A percentile compares a stretch with the other conserved stretches of the same genome.
phyloP scores from a whole-genome alignment of 2,113 vertebrate genomes.

The Ginglymostoma cirratum region DNA sequence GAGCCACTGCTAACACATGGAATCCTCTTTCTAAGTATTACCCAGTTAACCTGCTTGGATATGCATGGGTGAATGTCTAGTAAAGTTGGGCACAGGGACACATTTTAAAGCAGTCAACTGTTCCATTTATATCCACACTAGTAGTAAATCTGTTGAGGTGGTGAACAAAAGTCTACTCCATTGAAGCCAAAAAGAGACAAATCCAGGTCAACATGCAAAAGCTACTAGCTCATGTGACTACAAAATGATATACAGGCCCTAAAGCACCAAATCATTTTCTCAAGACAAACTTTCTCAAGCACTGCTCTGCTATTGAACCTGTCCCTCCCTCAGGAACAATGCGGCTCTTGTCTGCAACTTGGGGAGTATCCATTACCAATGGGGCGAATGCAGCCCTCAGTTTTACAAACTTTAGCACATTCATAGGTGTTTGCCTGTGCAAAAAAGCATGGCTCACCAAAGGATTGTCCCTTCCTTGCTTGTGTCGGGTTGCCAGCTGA shows the following conservation, averaged over 20 bases:
- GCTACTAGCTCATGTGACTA: neutral
- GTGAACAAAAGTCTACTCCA: neutral
- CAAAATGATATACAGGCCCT: neutral
- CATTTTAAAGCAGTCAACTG: neutral
- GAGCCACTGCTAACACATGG: neutral
- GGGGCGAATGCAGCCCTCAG: conserved; percentile 3
- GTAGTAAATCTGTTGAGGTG: neutral
- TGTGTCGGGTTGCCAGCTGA: conserved; percentile 4
- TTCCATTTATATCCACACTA: neutral
- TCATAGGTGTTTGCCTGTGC: neutral
- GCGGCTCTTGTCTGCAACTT: neutral
- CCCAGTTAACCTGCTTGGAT: neutral
- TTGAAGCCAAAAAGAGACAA: neutral
- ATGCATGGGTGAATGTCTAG: neutral
- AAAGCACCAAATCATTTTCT: neutral
- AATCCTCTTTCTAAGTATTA: neutral
- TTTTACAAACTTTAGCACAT: neutral
- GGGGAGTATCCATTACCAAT: conserved; percentile 18
- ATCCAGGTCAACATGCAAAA: neutral
- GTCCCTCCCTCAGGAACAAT: neutral
- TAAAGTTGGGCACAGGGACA: neutral
- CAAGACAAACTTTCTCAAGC: conserved; percentile 6
- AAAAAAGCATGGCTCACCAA: neutral
- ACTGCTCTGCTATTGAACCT: neutral
- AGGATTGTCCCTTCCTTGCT: neutral